A percentile compares a stretch with the other conserved stretches of the same genome.
Conservation (phyloP, 2,113 vertebrate genomes). For the Romanogobio albipinnatus region DNA sequence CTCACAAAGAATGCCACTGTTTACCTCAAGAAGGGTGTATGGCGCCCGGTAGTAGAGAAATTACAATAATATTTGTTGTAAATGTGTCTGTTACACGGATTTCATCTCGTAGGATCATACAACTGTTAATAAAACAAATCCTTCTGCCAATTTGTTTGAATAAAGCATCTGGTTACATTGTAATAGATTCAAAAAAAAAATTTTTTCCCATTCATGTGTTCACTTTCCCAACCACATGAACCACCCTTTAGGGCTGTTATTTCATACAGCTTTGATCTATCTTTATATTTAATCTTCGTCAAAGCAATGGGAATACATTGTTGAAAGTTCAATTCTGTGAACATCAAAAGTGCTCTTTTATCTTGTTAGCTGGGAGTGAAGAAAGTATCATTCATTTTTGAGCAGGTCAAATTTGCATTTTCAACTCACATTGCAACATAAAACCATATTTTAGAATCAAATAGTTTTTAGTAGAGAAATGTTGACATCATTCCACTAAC, state of each 20-base stretch:
- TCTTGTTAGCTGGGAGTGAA: neutral
- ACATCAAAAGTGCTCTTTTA: constrained; percentile 34
- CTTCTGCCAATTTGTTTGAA: neutral
- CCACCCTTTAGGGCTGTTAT: constrained; percentile 31
- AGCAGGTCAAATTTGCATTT: neutral
- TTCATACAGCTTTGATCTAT: constrained; percentile 61
- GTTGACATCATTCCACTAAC: neutral
- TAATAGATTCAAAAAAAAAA: constrained; percentile 37
- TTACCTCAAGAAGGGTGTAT: no score
- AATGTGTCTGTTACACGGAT: neutral
- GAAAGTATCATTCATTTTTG: constrained; percentile 5
- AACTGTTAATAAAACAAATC: neutral
- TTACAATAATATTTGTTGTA: no score
- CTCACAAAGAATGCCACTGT: no score
- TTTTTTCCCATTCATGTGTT: constrained; percentile 30
- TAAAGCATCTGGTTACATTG: constrained; percentile 45
- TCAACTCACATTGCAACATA: neutral
- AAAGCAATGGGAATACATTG: constrained; percentile 53
- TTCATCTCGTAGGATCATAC: neutral
- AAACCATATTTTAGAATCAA: neutral
- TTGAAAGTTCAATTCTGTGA: constrained; percentile 34
- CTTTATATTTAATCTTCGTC: constrained; percentile 66
- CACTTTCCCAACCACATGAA: constrained; percentile 27
- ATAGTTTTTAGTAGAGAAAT: neutral
- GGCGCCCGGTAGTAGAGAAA: no score